A percentile compares a stretch with the other conserved stretches of the same genome.
These are phyloP conservation scores for Cynopterus sphinx DNA, from an alignment of 2,797 vertebrate genomes.

Conservation along the genomic window DNA sequence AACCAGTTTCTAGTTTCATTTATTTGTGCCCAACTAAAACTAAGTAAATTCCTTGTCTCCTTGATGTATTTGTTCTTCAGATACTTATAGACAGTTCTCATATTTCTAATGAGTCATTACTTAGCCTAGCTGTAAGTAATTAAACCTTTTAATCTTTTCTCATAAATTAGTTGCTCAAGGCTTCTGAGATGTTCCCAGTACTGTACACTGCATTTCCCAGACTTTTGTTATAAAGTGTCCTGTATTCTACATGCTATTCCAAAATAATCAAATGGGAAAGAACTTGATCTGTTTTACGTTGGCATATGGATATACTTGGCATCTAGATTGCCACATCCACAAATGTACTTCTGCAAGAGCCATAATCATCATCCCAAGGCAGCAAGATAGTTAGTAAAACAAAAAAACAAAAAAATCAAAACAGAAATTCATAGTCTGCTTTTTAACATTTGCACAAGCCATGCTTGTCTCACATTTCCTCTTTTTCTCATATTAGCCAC, in stretches of 20 bases:
- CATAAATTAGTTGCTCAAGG: slow-evolving; percentile 56
- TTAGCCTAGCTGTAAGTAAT: slow-evolving; percentile 66
- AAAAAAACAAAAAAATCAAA: no score
- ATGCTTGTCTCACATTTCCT: background rate
- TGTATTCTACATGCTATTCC: background rate
- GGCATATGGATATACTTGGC: background rate
- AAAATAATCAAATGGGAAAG: slow-evolving; percentile 20
- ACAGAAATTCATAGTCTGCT: background rate
- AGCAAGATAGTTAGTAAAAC: background rate
- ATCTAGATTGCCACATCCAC: background rate
- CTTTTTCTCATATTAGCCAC: background rate
- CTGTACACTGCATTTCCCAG: background rate
- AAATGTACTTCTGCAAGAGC: background rate
- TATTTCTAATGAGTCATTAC: slow-evolving; percentile 75
- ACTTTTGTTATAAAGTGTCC: background rate
- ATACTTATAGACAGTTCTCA: slow-evolving; percentile 62
- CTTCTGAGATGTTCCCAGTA: slow-evolving; percentile 30
- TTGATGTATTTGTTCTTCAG: slow-evolving; percentile 74
- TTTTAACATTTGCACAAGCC: background rate
- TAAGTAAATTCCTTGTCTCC: slow-evolving; percentile 76
- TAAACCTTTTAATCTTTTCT: slow-evolving; percentile 71
- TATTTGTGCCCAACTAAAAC: slow-evolving; percentile 54
- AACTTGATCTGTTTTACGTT: background rate
- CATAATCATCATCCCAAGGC: background rate
- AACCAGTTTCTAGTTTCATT: slow-evolving; percentile 51